A percentile compares a stretch with the other conserved stretches of the same genome.
These are phyloP conservation scores for Drosophila lini DNA, from an alignment of 1,140 invertebrate species.

Conservation along the genomic window DNA sequence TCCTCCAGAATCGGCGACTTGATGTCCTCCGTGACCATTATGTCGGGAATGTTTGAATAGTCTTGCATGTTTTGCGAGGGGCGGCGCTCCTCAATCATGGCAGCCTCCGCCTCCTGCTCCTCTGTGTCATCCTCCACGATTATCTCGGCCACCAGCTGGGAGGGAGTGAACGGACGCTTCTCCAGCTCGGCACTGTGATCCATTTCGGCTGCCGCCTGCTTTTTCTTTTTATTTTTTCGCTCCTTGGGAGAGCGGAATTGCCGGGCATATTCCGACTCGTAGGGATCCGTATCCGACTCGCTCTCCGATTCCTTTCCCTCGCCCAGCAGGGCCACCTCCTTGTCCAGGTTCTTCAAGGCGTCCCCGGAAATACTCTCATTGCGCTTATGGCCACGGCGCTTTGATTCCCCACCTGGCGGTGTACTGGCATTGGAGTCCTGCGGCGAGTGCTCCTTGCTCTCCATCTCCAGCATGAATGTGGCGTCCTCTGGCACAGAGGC, in stretches of 20 bases:
- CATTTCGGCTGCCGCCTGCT: conserved; percentile 77
- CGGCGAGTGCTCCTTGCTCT: conserved; percentile 85
- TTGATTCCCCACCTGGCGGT: conserved; percentile 86
- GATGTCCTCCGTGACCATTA: conserved; percentile 89
- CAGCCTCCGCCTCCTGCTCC: conserved; percentile 85
- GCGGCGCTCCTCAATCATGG: conserved; percentile 83
- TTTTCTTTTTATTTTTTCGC: conserved; percentile 76
- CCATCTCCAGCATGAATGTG: conserved; percentile 74
- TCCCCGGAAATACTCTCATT: conserved; percentile 85
- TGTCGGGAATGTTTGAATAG: conserved; percentile 87
- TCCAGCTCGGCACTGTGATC: conserved; percentile 76
- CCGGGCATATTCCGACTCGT: conserved; percentile 83
- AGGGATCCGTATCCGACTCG: conserved; percentile 83
- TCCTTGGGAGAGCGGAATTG: conserved; percentile 79
- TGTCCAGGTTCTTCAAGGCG: conserved; percentile 68
- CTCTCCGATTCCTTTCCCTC: conserved; percentile 82
- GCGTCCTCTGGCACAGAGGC: conserved; percentile 66
- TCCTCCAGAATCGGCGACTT: conserved; percentile 76
- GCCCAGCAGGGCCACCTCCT: conserved; percentile 56
- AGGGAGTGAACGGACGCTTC: conserved; percentile 81
- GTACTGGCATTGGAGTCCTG: conserved; percentile 76
- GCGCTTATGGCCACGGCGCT: conserved; percentile 85
- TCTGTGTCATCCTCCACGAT: conserved; percentile 86
- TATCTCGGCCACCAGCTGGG: conserved; percentile 81
- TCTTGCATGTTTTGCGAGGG: conserved; percentile 83